Conservation (phyloP, 1,140 invertebrate genomes). For the Pomacea maculata region DNA sequence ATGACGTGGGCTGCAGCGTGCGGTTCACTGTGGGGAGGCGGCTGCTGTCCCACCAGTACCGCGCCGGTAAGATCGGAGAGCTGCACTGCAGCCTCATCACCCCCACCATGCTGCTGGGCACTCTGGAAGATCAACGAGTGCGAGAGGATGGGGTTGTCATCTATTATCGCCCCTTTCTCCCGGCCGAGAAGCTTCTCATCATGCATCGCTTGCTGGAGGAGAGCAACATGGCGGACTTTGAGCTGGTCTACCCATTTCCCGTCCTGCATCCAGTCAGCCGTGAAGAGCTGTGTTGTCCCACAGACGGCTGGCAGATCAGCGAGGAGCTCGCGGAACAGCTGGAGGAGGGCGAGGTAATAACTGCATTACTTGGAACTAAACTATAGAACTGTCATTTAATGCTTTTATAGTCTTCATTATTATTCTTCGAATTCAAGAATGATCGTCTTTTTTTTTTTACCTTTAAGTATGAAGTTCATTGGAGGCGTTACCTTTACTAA, state of each 20-base stretch:
- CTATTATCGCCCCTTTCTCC: conserved; percentile 35
- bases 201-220: conserved; percentile 34
- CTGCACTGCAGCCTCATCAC: conserved; percentile 46
- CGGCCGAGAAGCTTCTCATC: conserved; percentile 37
- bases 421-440: no score
- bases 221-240: conserved; percentile 28
- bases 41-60: conserved; percentile 45
- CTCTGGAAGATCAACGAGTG: conserved; percentile 36
- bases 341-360: conserved; percentile 43
- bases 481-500: no score
- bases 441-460: no score
- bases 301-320: conserved; percentile 49
- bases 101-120: conserved; percentile 41
- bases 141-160: conserved; percentile 40
- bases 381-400: no score
- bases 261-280: conserved; percentile 30
- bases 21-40: conserved; percentile 34
- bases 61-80: conserved; percentile 41
- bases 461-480: no score
- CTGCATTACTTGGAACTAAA: background rate
- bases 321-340: conserved; percentile 45
- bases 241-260: conserved; percentile 43
- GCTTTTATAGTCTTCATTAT: no score
- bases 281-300: conserved; percentile 42
- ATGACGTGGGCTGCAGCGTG: background rate